Conservation (phyloP, 2,113 vertebrate genomes). For the Oncorhynchus nerka region DNA sequence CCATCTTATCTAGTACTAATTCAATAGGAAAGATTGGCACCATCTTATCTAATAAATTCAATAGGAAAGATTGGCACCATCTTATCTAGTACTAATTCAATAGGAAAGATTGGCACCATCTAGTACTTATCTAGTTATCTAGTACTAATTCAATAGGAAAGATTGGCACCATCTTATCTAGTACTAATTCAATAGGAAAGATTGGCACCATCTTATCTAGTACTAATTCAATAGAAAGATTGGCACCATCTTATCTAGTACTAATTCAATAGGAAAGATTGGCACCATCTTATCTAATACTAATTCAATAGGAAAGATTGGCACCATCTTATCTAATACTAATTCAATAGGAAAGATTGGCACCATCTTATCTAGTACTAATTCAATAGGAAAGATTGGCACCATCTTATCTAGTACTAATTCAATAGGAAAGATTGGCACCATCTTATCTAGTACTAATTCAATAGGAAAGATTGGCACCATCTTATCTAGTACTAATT, state of each 20-base stretch:
- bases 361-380: neutral
- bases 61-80: too few species aligned
- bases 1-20: slow-evolving; percentile 10
- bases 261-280: slow-evolving; percentile 7
- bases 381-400: neutral
- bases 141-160: slow-evolving; percentile 15
- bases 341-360: slow-evolving; percentile 3
- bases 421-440: neutral
- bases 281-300: too few species aligned
- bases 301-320: neutral
- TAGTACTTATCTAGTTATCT: too few species aligned
- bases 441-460: slow-evolving; percentile 10
- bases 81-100: slow-evolving; percentile 16
- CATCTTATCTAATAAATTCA: slow-evolving; percentile 12
- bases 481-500: slow-evolving; percentile 13
- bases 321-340: neutral
- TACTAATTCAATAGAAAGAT: slow-evolving; percentile 15
- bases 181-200: neutral
- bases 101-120: too few species aligned
- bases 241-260: too few species aligned
- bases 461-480: neutral
- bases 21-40: neutral
- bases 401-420: slow-evolving; percentile 10
- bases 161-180: too few species aligned
- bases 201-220: too few species aligned